Base-by-base conservation (phyloP, 2,113 vertebrate genomes). In the Pontoporia blainvillei region DNA sequence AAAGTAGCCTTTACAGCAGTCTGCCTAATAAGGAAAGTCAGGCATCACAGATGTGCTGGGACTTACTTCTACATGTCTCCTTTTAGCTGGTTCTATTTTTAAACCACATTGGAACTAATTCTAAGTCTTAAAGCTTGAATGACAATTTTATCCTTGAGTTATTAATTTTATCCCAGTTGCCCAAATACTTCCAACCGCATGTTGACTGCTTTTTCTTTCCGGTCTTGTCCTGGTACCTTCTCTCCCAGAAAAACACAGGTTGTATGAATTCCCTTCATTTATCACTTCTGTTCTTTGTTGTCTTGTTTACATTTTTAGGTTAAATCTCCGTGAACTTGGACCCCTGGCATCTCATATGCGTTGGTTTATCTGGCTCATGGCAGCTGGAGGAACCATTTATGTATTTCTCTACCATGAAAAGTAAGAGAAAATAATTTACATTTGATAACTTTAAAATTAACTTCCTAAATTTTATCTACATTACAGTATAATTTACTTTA, bases 301-400 rank as follows among this genome's bases (percentile, higher is more conserved):
- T 97, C 97, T 91, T 96, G 71, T 98, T 94, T 95, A 92, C 95
- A 17, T 91, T 41, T 98, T 39, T 98, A 99, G 99, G 99, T 98
- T 99, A 98, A 99, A 99, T 93, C 99, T 99, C n/a, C 99, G 99
- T 66, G 99, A 99, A 86, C 99, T 99, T 91, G 99, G 99, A 44
- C 99, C 99, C 46, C 97, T 99, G 18, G 99, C 99, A 0, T 99
- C 99, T 93, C 99, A 99, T 97, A 99, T 99, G 99, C 99, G 99
- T 95, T 99, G 99, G 99, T 99, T 99, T 96, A 99, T 99, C 95
- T 99, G 99, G 99, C 98, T 99, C 86, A 99, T 99, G 99, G 99
- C 99, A 93, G 99, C 99, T 85, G 99, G 99, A 91, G 99, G 99
- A 97, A 99, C 99, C 61, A 97, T 99, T 97, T 99, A 99, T 76